Evolutionary conservation across 2,113 vertebrate genomes (phyloP), one percentile per base, ranked within the genome.

Genomic region (Heterotis niloticus): DNA sequence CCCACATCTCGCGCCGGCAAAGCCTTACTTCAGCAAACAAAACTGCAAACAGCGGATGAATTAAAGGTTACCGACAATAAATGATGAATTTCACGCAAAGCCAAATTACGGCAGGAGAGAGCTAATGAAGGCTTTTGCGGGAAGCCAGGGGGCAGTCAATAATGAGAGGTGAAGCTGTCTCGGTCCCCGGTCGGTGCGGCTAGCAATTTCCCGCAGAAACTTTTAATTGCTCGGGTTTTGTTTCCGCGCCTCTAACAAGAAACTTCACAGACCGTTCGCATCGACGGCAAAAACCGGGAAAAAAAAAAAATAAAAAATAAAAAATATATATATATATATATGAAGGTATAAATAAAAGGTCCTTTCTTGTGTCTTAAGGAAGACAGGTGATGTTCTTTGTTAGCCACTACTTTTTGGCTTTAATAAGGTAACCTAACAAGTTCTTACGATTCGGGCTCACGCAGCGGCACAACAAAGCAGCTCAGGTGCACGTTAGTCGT

Each of bases 31-130:
- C 92, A 92, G 91, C 92, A 95, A 90, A 92, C 89, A 92, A 92
- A 96, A 95, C 88, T 93, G 93, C 95, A 92, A 95, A 93, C 95
- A 94, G 90, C 90, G 90, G 93, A 93, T 92, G 91, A 96, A 96
- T 94, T 95, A 95, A 97, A 98, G 95, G 93, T 96, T 96, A 95
- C 77, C 67, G 81, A 86, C 86, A 84, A 87, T 87, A 86, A 87
- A 90, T 91, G 88, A 93, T 91, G 91, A 92, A 92, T 91, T 91
- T 90, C 91, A 91, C 83, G 87, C 89, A 91, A 90, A 79, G 76
- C 92, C 90, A 94, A 95, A 94, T 95, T 91, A 92, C 90, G 69
- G 23, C 81, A 81, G 88, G 86, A 90, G 88, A 88, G 90, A 90
- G 91, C 88, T 92, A 92, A 93, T 90, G 89, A 92, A 90, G 87